phyloP scores from a whole-genome alignment of 2,888 invertebrate species.

The Drosophila nr. fundita region DNA sequence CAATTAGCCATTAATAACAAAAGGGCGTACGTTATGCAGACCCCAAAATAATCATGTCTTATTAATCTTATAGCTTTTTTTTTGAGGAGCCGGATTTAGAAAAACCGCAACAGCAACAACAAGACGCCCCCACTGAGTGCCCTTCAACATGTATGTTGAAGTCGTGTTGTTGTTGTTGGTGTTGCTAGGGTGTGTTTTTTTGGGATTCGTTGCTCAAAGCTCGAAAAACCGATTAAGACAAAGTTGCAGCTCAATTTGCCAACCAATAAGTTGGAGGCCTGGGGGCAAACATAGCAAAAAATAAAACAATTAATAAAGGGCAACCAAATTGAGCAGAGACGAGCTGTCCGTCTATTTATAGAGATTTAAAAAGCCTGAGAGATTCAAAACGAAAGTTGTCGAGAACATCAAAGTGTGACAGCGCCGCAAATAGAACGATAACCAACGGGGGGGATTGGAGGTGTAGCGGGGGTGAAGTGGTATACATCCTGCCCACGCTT shows the following conservation, averaged over 20 bases:
- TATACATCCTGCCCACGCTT: slow-evolving; percentile 12
- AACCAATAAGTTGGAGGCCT: slow-evolving; percentile 12
- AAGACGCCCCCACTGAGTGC: slow-evolving; percentile 47
- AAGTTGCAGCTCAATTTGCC: slow-evolving; percentile 58
- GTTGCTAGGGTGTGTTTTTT: slow-evolving; percentile 1
- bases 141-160: slow-evolving; percentile 26
- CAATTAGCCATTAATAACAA: slow-evolving; percentile 34
- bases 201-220: slow-evolving; percentile 7
- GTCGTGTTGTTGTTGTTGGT: not conserved
- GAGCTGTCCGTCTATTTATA: slow-evolving; percentile 40
- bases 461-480: not conserved
- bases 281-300: slow-evolving; percentile 11
- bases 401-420: slow-evolving; percentile 68
- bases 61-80: slow-evolving; percentile 7
- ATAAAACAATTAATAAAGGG: slow-evolving; percentile 35
- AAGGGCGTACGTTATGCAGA: slow-evolving; percentile 34
- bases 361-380: slow-evolving; percentile 2
- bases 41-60: slow-evolving; percentile 17
- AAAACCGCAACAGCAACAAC: slow-evolving; percentile 34
- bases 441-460: not conserved
- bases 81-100: slow-evolving; percentile 56
- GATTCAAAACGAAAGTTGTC: slow-evolving; percentile 45
- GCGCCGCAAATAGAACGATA: slow-evolving; percentile 43
- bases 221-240: slow-evolving; percentile 33
- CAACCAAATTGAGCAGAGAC: slow-evolving; percentile 16